Evolutionary conservation across 2,797 vertebrate species (phyloP), one percentile per base, ranked within the genome.

Genomic region (Pseudomugil gertrudae): DNA sequence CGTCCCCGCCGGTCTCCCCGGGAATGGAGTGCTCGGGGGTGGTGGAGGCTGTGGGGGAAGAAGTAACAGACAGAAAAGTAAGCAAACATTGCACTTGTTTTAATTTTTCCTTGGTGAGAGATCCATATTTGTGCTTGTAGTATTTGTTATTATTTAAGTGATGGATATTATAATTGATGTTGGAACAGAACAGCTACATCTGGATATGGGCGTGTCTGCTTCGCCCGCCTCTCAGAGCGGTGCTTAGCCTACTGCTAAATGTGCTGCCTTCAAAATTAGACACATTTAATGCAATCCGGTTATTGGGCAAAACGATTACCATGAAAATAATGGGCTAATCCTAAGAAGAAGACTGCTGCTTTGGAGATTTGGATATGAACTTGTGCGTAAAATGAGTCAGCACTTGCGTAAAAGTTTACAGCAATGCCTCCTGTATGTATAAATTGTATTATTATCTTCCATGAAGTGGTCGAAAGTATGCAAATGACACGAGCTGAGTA

Each of bases 21-120:
- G 96, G 96, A 43, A 95, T 96, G 95, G 96, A 96, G 92, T 96
- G 96, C 76, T 94, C 96, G 19, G 97, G 97, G 47, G 92, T 93
- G 57, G 94, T 98, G 71, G 92, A 95, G 78, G 95, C 95, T 29
- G 88, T 97, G 35, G 96, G 96, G 4, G 96, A 98, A 32, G 96
- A 95, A 30, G 96, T 98, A 79, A 85, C 87, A 9, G 95, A 95
- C 86, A 94, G 95, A 79, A 95, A 97, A 95, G 96, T 97, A 92
- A 96, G 95, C 52, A 43, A 50, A 51, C 75, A 45, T 0, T 2
- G 5, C n/a, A 43, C 15, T 38, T 2, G 9, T 3, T 43, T 57
- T n/a, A n/a, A n/a, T n/a, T 27, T 9, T 8, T 4, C 2, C 1
- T 10, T 29, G n/a, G n/a, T n/a, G n/a, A n/a, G n/a, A n/a, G n/a